Conservation (phyloP, 2,888 invertebrate species). For the Stenichneumon culpator region DNA sequence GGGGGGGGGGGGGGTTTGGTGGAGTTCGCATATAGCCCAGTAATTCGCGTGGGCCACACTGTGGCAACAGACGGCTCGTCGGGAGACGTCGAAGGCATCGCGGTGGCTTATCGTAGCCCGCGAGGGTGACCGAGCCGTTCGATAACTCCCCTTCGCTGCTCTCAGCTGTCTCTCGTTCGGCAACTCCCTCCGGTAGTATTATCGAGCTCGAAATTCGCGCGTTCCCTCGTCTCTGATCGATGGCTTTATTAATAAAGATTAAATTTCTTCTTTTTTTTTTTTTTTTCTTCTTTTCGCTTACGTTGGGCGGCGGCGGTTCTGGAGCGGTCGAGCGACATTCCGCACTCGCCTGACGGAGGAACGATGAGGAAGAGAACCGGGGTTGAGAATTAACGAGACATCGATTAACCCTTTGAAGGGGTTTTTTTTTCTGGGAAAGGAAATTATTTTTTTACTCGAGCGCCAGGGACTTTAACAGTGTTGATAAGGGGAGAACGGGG, state of each 20-base stretch:
- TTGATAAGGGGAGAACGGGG: too few species aligned
- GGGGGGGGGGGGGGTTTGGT: background rate
- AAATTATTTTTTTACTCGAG: too few species aligned
- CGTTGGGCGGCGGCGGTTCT: background rate
- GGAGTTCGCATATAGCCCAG: background rate
- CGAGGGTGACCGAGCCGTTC: conserved; percentile 37
- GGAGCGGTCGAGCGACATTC: conserved; percentile 14
- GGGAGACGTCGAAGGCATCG: conserved; percentile 20
- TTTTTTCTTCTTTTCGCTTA: conserved; percentile 17
- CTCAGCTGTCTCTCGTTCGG: conserved; percentile 30
- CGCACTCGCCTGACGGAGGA: conserved; percentile 30
- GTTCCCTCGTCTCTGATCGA: conserved; percentile 46
- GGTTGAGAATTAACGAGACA: too few species aligned
- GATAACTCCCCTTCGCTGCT: background rate
- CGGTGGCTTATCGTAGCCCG: conserved; percentile 38
- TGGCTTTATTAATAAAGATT: conserved; percentile 70
- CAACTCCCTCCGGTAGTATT: conserved; percentile 12
- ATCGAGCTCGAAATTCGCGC: conserved; percentile 46
- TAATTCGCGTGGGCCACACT: conserved; percentile 12
- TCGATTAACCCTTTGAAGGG: too few species aligned
- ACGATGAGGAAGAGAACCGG: conserved; percentile 4
- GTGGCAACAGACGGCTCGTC: conserved; percentile 40
- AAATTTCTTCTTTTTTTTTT: conserved; percentile 55
- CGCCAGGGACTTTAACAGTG: too few species aligned
- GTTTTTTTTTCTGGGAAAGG: too few species aligned